Evolutionary conservation across 2,888 invertebrate species (phyloP), one percentile per base, ranked within the genome.

Genomic region (Chaetoderma sp.): DNA sequence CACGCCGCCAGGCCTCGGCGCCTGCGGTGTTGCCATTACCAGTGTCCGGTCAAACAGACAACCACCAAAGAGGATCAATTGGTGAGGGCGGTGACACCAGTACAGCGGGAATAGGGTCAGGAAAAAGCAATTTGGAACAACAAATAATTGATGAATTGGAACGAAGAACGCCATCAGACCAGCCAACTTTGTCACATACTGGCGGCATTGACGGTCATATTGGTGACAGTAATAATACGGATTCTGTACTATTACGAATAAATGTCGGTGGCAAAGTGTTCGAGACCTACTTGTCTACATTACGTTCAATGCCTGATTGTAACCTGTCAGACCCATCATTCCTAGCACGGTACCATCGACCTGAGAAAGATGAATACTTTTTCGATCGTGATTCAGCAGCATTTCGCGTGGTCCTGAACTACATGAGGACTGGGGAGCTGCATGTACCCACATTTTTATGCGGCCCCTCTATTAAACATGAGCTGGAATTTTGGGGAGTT

Each of bases 401-500:
- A 3, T 83, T 83, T 63, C 74, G 76, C 33, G 78, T 78, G 5
- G 78, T 83, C 44, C 70, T 83, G 44, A 82, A 83, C 67, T 82
- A 79, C 63, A 67, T 82, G 28, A 67, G 83, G 55, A 81, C 82
- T 16, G 81, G 82, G 5, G 81, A 83, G 64, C 75, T 83, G 25
- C 83, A 83, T 65, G 70, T 82, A 30, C 82, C 83, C 0, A 80
- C 80, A 6, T 78, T 78, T 54, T 70, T 82, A 62, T 83, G 83
- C 67, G 82, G 82, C 5, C 83, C 83, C 8, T 76, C 80, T 1
- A 69, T 82, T 4, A 77, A 81, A 74, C 72, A 75, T 25, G 84
- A 84, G 67, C 78, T 84, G 54, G 73, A 80, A 56, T 83, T 79
- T 64, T 84, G 84, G 84, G 83, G 82, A 6, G 77, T 84, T 13